Evolutionary conservation across 1,140 invertebrate species (phyloP), one percentile per base, ranked within the genome.

Genomic region (Chelonus insularis): DNA sequence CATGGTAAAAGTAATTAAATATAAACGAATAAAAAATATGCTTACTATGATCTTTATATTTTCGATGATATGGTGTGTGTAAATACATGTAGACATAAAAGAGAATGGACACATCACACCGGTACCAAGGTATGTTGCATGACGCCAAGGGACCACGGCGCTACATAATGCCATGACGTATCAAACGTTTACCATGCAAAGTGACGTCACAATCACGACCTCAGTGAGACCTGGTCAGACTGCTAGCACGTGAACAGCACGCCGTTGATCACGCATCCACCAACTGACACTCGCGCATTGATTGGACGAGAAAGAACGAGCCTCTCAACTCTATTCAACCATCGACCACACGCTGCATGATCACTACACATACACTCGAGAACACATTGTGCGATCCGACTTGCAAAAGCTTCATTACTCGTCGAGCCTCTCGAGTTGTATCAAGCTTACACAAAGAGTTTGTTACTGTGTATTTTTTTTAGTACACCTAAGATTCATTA

Each of bases 171-270:
- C 61, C 71, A 73, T 77, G 75, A 78, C 76, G 78, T 80, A 80
- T 79, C 73, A 73, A 74, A 68, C 50, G 11, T 12, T 57, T 25
- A 36, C 64, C 78, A 80, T 77, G 79, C 79, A 66, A 60, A 36
- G 58, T 81, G 79, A 82, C 80, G 81, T 82, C 80, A 82, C 69
- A 74, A 81, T 81, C 80, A 80, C 78, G 78, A 71, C 66, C 76
- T 76, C 68, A 74, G 72, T 72, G 76, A 81, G 74, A 69, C 75
- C 76, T 68, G 73, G 72, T 72, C 78, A 81, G 74, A 69, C 73
- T 37, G 61, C 47, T 76, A 73, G 70, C 81, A 82, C 81, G 81
- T 82, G 81, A 81, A 80, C 77, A 80, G 66, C 80, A 81, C 78
- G 79, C 74, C 34, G 62, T 52, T 74, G 79, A 81, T 79, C 80